Evolutionary conservation across 2,888 invertebrate genomes (phyloP).

Genomic region (Nebria salina): DNA sequence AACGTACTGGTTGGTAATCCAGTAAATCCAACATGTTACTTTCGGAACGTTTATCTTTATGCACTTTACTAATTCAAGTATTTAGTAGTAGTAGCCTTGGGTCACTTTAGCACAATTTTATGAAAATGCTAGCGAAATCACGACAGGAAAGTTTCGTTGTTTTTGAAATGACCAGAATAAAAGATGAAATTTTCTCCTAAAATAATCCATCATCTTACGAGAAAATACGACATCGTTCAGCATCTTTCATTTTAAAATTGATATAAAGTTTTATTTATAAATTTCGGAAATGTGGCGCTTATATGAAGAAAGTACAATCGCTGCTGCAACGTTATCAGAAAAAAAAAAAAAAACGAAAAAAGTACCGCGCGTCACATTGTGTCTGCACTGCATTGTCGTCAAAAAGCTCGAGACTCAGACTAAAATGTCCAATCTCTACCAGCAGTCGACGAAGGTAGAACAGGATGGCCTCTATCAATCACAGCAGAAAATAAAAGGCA

Average conservation of each 20-base stretch:
- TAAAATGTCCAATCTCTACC: background rate
- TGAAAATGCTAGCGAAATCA: too few relatives aligned
- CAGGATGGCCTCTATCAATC: background rate
- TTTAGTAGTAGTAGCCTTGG: background rate
- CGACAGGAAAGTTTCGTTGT: background rate
- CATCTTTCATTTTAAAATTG: background rate
- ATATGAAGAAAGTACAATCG: background rate
- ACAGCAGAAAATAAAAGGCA: background rate
- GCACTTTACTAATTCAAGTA: conserved; percentile 7
- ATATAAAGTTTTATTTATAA: background rate
- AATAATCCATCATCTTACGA: background rate
- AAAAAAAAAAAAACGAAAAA: too few relatives aligned
- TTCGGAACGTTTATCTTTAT: background rate
- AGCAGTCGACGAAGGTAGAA: background rate
- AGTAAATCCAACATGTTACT: conserved; percentile 5
- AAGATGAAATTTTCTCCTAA: background rate
- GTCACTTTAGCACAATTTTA: background rate
- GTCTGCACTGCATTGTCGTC: background rate
- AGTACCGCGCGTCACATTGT: background rate
- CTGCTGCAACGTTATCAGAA: background rate
- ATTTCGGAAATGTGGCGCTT: background rate
- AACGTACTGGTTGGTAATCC: conserved; percentile 11
- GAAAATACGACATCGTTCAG: background rate
- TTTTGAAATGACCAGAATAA: background rate
- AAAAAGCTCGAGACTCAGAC: background rate